Evolutionary conservation across 1,140 invertebrate species (phyloP).

Genomic region (Meloidogyne hapla): DNA sequence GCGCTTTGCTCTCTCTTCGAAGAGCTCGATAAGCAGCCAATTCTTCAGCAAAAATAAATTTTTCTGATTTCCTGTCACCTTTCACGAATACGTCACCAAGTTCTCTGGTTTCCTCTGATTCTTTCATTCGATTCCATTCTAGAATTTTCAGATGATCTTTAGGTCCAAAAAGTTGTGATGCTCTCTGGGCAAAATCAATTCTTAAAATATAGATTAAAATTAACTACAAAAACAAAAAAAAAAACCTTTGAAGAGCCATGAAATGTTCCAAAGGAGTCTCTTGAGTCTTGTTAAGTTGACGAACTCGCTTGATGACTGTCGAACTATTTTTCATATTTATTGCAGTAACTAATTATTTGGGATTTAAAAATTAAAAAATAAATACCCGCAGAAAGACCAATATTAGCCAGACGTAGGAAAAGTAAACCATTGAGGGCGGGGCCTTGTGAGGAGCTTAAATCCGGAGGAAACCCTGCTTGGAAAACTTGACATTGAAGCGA

Average conservation of each 20-base stretch:
- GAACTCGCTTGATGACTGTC: constrained; percentile 7
- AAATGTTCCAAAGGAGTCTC: constrained; percentile 44
- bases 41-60: constrained; percentile 49
- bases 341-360: neutral
- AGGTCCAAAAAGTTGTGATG: constrained; percentile 38
- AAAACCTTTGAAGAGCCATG: constrained; percentile 41
- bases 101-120: neutral
- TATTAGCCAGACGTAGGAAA: constrained; percentile 50
- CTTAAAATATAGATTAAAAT: constrained; percentile 38
- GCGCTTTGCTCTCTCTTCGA: constrained; percentile 40
- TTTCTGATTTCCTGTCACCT: constrained; percentile 25
- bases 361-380: constrained; percentile 10
- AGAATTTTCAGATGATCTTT: constrained; percentile 26
- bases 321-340: neutral
- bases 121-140: constrained; percentile 43
- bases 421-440: constrained; percentile 32
- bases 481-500: constrained; percentile 46
- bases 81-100: neutral
- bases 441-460: neutral
- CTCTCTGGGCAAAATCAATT: constrained; percentile 41
- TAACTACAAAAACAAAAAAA: neutral
- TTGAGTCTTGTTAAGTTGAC: constrained; percentile 11
- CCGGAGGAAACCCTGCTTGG: constrained; percentile 25
- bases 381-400: constrained; percentile 40
- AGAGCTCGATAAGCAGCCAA: constrained; percentile 43